Conservation (phyloP, 2,888 invertebrate species). For the Therioaphis trifolii region DNA sequence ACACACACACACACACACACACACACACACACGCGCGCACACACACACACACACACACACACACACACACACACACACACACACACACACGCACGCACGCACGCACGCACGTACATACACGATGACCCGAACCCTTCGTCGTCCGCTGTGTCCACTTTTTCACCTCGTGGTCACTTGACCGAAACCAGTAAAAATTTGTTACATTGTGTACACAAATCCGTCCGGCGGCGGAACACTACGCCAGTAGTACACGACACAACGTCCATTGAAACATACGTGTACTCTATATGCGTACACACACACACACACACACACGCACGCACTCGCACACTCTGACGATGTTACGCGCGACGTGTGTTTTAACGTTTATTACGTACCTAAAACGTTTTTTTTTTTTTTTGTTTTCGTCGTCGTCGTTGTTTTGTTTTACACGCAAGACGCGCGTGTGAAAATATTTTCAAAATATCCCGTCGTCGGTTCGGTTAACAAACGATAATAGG, state of each 20-base stretch:
- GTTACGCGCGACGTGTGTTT: background rate
- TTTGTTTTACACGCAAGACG: background rate
- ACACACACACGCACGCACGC: no score
- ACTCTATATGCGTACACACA: background rate
- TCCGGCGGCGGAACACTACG: background rate
- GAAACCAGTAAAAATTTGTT: conserved; percentile 44
- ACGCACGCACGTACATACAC: no score
- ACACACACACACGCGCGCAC: no score
- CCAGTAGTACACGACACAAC: background rate
- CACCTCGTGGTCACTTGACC: conserved; percentile 54
- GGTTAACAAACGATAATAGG: background rate
- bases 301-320: background rate
- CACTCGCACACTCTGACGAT: background rate
- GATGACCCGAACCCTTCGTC: background rate
- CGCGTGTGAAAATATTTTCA: conserved; percentile 50
- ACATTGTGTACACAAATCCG: conserved; percentile 18
- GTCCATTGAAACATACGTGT: background rate
- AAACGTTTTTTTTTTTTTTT: no score
- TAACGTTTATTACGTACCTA: background rate
- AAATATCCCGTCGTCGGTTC: background rate
- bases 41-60: no score
- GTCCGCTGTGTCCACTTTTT: no score
- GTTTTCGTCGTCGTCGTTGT: background rate
- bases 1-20: no score
- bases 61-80: no score